Conservation (phyloP, 2,797 vertebrate species). For the Chiloscyllium punctatum region DNA sequence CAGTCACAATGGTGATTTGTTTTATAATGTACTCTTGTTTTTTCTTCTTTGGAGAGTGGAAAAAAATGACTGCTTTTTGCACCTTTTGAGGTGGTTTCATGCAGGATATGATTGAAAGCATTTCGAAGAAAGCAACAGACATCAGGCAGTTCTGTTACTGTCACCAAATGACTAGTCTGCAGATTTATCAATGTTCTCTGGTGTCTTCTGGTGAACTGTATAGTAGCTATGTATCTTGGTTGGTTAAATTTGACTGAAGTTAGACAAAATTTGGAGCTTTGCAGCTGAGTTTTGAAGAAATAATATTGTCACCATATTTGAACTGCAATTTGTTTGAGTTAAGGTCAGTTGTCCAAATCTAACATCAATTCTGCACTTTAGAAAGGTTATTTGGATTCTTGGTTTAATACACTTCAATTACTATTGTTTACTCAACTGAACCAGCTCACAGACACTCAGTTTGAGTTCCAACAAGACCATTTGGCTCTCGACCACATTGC, state of each 20-base stretch:
- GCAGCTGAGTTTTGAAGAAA: background rate
- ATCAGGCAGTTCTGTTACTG: background rate
- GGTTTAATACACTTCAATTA: background rate
- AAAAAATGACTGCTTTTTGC: background rate
- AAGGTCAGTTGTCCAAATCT: background rate
- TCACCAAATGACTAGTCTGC: background rate
- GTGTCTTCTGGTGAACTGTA: background rate
- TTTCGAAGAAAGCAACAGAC: background rate
- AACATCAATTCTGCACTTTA: background rate
- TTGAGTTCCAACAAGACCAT: too few species aligned
- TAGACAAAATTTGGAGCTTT: background rate
- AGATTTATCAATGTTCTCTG: background rate
- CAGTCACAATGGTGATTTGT: background rate
- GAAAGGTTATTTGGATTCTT: background rate
- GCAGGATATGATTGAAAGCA: background rate
- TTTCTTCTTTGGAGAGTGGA: background rate
- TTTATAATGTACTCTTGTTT: background rate
- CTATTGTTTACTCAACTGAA: too few species aligned
- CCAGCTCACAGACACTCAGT: too few species aligned
- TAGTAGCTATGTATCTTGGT: background rate
- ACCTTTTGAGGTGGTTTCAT: background rate
- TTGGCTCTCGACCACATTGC: too few species aligned
- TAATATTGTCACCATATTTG: background rate
- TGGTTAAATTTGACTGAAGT: background rate
- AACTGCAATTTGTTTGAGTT: background rate